Evolutionary conservation across 2,113 vertebrate genomes (phyloP).

Genomic region (Leiothrix lutea): DNA sequence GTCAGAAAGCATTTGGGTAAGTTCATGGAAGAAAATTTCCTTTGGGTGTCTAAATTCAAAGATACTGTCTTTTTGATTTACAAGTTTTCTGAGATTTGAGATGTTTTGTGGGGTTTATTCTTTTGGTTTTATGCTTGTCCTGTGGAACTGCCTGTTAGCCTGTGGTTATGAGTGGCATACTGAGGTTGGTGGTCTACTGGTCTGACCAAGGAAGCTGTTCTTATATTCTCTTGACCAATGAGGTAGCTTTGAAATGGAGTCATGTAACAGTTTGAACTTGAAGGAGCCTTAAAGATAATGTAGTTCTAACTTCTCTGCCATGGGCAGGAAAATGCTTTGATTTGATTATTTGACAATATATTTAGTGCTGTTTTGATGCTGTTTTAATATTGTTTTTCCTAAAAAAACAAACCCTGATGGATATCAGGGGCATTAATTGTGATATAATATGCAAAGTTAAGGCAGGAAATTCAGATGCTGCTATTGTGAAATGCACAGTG

Average conservation of each 20-base stretch:
- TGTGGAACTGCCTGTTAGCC: background rate
- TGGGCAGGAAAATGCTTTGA: background rate
- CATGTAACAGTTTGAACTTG: background rate
- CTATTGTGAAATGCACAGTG: background rate
- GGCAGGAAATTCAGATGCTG: background rate
- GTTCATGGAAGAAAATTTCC: background rate
- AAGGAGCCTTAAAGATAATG: background rate
- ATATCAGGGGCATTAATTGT: background rate
- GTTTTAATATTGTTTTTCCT: background rate
- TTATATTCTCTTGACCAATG: rapidly evolving
- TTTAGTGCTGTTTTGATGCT: background rate
- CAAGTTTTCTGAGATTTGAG: background rate
- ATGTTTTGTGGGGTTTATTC: background rate
- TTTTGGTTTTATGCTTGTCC: background rate
- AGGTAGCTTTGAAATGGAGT: background rate
- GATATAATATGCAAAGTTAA: background rate
- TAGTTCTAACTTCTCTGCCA: background rate
- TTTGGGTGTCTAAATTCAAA: background rate
- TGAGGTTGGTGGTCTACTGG: background rate
- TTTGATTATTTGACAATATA: background rate
- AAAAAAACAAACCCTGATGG: background rate
- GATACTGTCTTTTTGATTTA: background rate
- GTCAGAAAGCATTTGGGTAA: background rate
- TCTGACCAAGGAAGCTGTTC: background rate
- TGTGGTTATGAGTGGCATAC: rapidly evolving